These are phyloP conservation scores for Limnephilus lunatus DNA, from an alignment of 2,888 invertebrate genomes.

Conservation along the genomic window DNA sequence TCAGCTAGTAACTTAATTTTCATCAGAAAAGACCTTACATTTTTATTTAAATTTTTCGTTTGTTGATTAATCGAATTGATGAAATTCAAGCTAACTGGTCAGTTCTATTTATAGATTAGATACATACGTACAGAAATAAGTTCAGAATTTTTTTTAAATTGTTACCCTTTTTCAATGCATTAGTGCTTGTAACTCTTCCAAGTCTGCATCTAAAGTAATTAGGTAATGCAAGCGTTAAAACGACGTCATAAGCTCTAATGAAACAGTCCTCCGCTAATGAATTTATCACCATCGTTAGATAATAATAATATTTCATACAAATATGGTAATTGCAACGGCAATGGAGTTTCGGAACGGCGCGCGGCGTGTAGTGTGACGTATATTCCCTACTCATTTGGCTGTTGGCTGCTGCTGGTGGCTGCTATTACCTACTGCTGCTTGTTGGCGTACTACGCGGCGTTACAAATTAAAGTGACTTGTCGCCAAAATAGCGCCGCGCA, in stretches of 20 bases:
- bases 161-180: background rate
- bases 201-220: background rate
- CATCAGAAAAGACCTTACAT: too few relatives aligned
- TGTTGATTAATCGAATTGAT: too few relatives aligned
- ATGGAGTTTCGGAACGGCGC: conserved; percentile 26
- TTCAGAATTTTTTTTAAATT: too few relatives aligned
- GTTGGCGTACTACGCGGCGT: conserved; percentile 41
- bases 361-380: conserved; percentile 17
- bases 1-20: too few relatives aligned
- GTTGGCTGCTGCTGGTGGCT: background rate
- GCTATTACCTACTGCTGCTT: background rate
- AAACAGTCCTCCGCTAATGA: background rate
- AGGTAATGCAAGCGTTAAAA: background rate
- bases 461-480: conserved; percentile 60
- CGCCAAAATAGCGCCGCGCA: conserved; percentile 46
- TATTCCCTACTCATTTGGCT: conserved; percentile 51
- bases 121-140: too few relatives aligned
- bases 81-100: too few relatives aligned
- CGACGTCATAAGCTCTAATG: background rate
- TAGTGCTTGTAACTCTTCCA: background rate
- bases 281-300: background rate
- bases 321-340: conserved; percentile 43
- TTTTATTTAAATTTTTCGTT: too few relatives aligned
- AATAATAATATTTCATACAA: conserved; percentile 31
- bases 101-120: too few relatives aligned